Percentiles rank a stretch among this genome's conserved stretches.
phyloP scores from a whole-genome alignment of 2,797 vertebrate genomes.

The Carcharodon carcharias region DNA sequence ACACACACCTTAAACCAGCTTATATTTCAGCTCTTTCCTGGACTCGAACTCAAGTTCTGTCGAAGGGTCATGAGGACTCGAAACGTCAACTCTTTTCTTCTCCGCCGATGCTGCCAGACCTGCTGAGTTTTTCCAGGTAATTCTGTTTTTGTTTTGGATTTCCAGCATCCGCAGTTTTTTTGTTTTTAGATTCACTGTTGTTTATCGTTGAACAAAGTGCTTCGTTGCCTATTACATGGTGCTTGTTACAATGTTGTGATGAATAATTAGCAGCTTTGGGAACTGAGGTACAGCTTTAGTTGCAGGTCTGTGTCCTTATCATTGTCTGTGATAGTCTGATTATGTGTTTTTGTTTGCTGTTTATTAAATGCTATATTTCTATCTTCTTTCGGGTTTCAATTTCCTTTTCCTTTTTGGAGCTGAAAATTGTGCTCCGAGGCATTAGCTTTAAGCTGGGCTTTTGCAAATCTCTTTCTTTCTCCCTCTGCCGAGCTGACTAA shows the following conservation, averaged over 20 bases:
- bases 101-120: too few species aligned
- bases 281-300: background rate
- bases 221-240: background rate
- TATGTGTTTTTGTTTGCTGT: background rate
- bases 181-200: background rate
- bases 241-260: background rate
- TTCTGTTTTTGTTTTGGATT: too few species aligned
- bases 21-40: too few species aligned
- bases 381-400: background rate
- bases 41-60: too few species aligned
- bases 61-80: too few species aligned
- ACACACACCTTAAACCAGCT: too few species aligned
- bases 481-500: background rate
- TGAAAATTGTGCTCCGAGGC: background rate
- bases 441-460: background rate
- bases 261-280: background rate
- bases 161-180: too few species aligned
- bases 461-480: background rate
- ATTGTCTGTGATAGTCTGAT: background rate
- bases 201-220: background rate
- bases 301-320: background rate
- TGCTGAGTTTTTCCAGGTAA: too few species aligned
- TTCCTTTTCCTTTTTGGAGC: background rate
- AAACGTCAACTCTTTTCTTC: too few species aligned
- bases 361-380: background rate